Percentiles rank a stretch among this genome's conserved stretches.
These are phyloP conservation scores for Aphelinus certus DNA, from an alignment of 1,140 invertebrate species.

Conservation along the genomic window DNA sequence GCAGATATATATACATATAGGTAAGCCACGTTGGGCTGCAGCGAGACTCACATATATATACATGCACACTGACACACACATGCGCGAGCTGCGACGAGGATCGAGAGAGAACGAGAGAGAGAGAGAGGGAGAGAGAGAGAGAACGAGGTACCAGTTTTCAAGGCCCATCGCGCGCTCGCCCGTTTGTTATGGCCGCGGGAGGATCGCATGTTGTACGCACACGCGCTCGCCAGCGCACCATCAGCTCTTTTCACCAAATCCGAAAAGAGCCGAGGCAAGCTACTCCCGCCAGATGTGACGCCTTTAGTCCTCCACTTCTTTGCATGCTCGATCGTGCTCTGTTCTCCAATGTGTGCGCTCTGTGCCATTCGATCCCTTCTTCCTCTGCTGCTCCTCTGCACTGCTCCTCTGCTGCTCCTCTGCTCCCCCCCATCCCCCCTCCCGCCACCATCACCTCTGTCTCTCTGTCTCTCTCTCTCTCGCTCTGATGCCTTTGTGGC, in stretches of 20 bases:
- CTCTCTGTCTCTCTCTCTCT: too few species aligned
- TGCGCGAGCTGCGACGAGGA: not conserved
- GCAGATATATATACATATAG: too few species aligned
- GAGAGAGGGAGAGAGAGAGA: slow-evolving; percentile 8
- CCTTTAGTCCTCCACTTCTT: slow-evolving; percentile 10
- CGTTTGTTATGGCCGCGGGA: slow-evolving; percentile 46
- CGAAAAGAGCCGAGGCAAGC: slow-evolving; percentile 24
- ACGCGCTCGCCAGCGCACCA: slow-evolving; percentile 2
- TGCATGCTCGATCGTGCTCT: slow-evolving; percentile 3
- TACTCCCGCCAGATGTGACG: slow-evolving; percentile 32
- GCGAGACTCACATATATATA: slow-evolving; percentile 59
- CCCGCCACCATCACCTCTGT: too few species aligned
- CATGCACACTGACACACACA: not conserved
- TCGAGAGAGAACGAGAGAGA: slow-evolving; percentile 12
- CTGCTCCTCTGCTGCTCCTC: too few species aligned
- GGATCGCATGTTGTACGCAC: slow-evolving; percentile 1
- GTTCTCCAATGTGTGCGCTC: too few species aligned
- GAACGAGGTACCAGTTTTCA: slow-evolving; percentile 54
- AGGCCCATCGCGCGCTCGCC: slow-evolving; percentile 43
- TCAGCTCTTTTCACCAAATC: slow-evolving; percentile 53
- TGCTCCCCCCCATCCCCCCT: too few species aligned
- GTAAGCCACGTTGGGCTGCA: not conserved
- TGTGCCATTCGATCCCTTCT: slow-evolving; percentile 23
- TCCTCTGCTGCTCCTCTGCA: not conserved
- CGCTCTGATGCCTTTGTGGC: slow-evolving; percentile 29